These are phyloP conservation scores for Muraenolepis orangiensis DNA, from an alignment of 2,797 vertebrate genomes.

Conservation along the genomic window DNA sequence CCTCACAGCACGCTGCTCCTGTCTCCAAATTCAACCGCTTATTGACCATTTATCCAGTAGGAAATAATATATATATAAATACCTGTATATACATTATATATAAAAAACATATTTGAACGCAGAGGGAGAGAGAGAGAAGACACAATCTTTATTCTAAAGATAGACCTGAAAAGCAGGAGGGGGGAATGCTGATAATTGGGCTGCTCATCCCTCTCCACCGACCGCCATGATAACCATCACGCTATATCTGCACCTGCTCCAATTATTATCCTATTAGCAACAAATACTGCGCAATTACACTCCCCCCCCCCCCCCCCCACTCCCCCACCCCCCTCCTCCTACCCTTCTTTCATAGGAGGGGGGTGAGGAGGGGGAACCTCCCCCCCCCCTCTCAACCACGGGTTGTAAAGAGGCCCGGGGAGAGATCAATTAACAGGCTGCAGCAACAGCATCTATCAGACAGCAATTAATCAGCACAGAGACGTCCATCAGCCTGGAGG, in stretches of 20 bases:
- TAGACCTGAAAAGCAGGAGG: conserved; percentile 16
- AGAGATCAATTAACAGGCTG: conserved; percentile 65
- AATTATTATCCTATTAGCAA: conserved; percentile 84
- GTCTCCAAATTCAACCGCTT: too few species aligned
- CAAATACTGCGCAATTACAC: conserved; percentile 78
- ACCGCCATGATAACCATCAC: conserved; percentile 61
- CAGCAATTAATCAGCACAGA: conserved; percentile 71
- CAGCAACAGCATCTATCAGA: conserved; percentile 64
- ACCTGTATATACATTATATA: too few species aligned
- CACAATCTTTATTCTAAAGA: neutral
- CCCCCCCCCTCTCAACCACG: conserved; percentile 44
- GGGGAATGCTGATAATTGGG: conserved; percentile 52
- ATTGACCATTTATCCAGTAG: too few species aligned
- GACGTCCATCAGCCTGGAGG: conserved; percentile 41
- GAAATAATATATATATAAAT: too few species aligned
- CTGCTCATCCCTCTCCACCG: conserved; percentile 28
- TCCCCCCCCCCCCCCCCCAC: neutral
- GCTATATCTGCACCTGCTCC: conserved; percentile 78
- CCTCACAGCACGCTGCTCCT: too few species aligned
- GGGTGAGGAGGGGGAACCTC: conserved; percentile 44
- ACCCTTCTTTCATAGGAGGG: neutral
- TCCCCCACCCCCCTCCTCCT: too few species aligned
- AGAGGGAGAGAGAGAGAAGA: neutral
- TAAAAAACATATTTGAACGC: neutral
- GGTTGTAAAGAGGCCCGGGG: conserved; percentile 53